Percentiles rank a stretch among this genome's conserved stretches.
phyloP scores from a whole-genome alignment of 2,797 vertebrate genomes.

The Peromyscus melanophrys region DNA sequence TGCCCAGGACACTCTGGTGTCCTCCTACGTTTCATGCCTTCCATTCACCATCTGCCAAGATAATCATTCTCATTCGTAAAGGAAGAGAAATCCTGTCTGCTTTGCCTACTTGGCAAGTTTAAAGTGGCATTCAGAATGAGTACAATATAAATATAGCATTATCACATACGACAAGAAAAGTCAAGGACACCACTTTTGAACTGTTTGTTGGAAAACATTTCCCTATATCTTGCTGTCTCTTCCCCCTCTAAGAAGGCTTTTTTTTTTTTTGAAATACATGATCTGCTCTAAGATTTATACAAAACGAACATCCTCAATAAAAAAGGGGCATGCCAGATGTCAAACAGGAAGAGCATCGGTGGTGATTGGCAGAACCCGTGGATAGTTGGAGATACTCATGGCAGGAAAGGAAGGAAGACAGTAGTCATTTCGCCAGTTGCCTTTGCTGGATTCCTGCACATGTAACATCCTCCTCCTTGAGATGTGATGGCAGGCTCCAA shows the following conservation, averaged over 20 bases:
- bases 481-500: too few relatives aligned
- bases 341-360: neutral
- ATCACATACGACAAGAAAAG: neutral
- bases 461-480: neutral
- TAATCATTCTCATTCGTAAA: neutral
- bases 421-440: neutral
- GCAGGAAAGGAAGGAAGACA: neutral
- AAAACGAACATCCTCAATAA: neutral
- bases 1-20: neutral
- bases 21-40: neutral
- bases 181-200: neutral
- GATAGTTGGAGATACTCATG: neutral
- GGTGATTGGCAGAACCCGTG: neutral
- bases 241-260: neutral
- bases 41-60: neutral
- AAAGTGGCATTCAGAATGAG: neutral
- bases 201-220: neutral
- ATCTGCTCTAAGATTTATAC: neutral
- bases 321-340: neutral
- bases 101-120: neutral
- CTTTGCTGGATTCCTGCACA: neutral
- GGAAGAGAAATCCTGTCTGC: neutral
- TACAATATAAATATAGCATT: neutral
- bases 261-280: neutral
- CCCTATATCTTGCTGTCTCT: neutral